These are phyloP conservation scores for Umimayanthus kanabou DNA, from an alignment of 92 coral and sea anemone genomes.

Conservation along the genomic window DNA sequence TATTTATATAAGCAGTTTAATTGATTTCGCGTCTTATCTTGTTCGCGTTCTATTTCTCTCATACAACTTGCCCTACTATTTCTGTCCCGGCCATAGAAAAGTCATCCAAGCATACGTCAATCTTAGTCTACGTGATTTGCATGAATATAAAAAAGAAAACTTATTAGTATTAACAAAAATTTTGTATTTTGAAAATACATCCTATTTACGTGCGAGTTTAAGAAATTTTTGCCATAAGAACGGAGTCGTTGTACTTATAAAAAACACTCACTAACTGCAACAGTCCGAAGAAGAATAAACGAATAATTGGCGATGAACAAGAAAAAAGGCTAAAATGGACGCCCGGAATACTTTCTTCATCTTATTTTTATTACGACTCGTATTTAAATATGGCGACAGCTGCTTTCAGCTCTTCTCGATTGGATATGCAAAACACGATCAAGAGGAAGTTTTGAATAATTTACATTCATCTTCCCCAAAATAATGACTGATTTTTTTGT, in stretches of 20 bases:
- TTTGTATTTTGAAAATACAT: too few relatives aligned
- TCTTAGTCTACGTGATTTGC: too few relatives aligned
- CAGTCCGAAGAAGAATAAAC: neutral
- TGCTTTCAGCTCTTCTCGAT: constrained; percentile 8
- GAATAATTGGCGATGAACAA: too few relatives aligned
- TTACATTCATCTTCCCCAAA: constrained; percentile 2
- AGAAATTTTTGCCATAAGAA: too few relatives aligned
- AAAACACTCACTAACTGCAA: neutral
- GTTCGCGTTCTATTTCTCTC: too few relatives aligned
- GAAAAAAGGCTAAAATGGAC: neutral
- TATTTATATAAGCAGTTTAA: too few relatives aligned
- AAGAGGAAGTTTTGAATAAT: constrained; percentile 25
- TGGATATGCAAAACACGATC: constrained; percentile 37
- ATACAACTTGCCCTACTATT: too few relatives aligned
- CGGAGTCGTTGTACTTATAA: neutral
- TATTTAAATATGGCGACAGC: constrained; percentile 26
- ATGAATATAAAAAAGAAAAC: too few relatives aligned
- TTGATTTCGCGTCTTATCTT: too few relatives aligned
- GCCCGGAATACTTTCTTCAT: neutral
- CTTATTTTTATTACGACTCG: neutral
- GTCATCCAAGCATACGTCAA: neutral
- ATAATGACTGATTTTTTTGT: constrained; percentile 15
- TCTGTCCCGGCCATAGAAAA: too few relatives aligned
- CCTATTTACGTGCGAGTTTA: too few relatives aligned
- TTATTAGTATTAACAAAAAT: too few relatives aligned